Evolutionary conservation across 2,797 vertebrate species (phyloP).

Genomic region (Delichon dasypus): DNA sequence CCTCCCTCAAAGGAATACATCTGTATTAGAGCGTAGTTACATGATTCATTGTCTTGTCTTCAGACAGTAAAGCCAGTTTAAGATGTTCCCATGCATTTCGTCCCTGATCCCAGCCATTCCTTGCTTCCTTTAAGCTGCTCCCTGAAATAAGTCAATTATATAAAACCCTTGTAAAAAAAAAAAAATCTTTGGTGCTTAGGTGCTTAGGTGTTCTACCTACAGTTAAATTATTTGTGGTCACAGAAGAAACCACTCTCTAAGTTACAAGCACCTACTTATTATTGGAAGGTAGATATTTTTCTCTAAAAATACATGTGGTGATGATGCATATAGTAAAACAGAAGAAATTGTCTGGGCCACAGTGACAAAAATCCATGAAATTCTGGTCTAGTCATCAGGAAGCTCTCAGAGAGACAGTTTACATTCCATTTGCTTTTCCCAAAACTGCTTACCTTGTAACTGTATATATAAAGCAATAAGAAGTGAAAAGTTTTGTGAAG

Average conservation of each 20-base stretch:
- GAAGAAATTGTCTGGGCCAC: not conserved
- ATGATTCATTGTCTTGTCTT: not conserved
- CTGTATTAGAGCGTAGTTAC: not conserved
- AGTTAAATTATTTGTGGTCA: not conserved
- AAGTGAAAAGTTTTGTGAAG: not conserved
- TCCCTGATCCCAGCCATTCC: not conserved
- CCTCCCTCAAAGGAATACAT: not conserved
- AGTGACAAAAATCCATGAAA: not conserved
- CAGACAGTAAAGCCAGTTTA: not conserved
- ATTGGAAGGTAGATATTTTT: not conserved
- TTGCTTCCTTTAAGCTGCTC: not conserved
- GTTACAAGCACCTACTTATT: not conserved
- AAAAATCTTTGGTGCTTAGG: not conserved
- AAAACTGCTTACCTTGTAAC: not conserved
- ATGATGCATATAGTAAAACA: not conserved
- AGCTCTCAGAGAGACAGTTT: not conserved
- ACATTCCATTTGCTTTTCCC: not conserved
- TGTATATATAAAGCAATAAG: not conserved
- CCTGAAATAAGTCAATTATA: not conserved
- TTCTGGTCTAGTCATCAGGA: not conserved
- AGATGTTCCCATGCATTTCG: not conserved
- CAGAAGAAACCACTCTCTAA: not conserved
- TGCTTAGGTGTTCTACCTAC: not conserved
- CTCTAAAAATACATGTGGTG: not conserved
- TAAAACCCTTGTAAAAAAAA: not conserved